These are phyloP conservation scores for Solen grandis DNA, from an alignment of 1,140 invertebrate genomes.

Conservation along the genomic window DNA sequence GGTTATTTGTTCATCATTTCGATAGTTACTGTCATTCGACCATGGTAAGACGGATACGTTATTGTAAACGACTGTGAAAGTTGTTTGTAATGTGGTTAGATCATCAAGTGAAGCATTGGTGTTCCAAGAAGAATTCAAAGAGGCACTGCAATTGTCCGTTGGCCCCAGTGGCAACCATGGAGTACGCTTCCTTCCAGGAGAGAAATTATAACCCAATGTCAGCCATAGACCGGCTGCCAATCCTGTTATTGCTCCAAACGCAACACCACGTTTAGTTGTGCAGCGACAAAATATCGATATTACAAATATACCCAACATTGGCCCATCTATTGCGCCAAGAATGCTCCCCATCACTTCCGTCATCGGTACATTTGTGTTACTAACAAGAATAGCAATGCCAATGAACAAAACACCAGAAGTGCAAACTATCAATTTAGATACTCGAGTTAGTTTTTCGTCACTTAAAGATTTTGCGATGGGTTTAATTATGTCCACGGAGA, in stretches of 20 bases:
- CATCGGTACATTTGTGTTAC: slow-evolving; percentile 8
- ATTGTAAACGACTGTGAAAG: neutral
- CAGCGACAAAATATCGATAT: slow-evolving; percentile 30
- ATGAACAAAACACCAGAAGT: neutral
- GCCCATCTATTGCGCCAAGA: slow-evolving; percentile 22
- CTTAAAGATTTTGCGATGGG: neutral
- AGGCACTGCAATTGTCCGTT: slow-evolving; percentile 16
- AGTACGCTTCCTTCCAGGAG: neutral
- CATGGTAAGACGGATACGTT: no score
- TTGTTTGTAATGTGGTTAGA: neutral
- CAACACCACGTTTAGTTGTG: slow-evolving; percentile 7
- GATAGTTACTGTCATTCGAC: no score
- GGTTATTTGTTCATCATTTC: neutral
- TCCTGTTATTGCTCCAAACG: neutral
- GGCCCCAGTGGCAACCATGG: no score
- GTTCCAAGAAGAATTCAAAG: neutral
- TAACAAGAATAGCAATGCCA: neutral
- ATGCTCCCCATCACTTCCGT: slow-evolving; percentile 4
- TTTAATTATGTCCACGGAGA: slow-evolving; percentile 11
- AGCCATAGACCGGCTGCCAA: slow-evolving; percentile 9
- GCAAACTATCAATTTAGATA: slow-evolving; percentile 17
- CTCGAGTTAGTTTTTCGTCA: neutral
- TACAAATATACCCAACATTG: slow-evolving; percentile 11
- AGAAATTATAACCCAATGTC: slow-evolving; percentile 30
- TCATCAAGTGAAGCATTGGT: neutral